Evolutionary conservation across 2,113 vertebrate species (phyloP).

Genomic region (Phocoena sinus): DNA sequence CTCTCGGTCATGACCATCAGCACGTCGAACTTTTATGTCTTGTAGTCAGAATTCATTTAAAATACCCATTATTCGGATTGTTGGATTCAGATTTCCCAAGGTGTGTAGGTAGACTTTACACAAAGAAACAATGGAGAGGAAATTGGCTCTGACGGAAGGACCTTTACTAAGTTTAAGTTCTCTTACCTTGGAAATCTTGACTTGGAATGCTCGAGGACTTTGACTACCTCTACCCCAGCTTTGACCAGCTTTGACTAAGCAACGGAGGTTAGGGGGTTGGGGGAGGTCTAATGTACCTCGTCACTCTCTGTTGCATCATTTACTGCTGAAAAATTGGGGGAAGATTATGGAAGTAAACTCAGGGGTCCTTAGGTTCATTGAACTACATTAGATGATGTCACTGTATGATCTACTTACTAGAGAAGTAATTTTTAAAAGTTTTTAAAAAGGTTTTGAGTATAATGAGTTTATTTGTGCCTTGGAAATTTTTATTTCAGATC

Average conservation of each 20-base stretch:
- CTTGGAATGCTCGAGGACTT: background rate
- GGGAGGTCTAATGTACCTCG: background rate
- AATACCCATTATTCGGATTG: background rate
- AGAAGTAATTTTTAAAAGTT: background rate
- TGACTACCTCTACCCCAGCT: background rate
- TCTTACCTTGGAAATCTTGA: background rate
- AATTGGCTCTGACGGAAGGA: background rate
- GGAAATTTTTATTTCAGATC: constrained; percentile 78
- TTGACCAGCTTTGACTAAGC: background rate
- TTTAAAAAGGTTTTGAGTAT: background rate
- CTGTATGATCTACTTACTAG: background rate
- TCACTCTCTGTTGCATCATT: background rate
- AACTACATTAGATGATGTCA: background rate
- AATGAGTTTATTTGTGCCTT: background rate
- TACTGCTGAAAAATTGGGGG: background rate
- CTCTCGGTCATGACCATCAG: background rate
- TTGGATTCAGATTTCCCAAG: background rate
- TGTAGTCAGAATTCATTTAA: background rate
- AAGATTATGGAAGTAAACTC: background rate
- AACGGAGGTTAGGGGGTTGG: background rate
- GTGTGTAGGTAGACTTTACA: background rate
- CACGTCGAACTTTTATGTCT: background rate
- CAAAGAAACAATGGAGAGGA: background rate
- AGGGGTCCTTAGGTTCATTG: background rate
- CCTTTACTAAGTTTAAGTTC: background rate